Percentiles rank a stretch among this genome's conserved stretches.
Evolutionary conservation across 2,113 vertebrate genomes (phyloP).

Genomic region (Lophotis ruficrista): DNA sequence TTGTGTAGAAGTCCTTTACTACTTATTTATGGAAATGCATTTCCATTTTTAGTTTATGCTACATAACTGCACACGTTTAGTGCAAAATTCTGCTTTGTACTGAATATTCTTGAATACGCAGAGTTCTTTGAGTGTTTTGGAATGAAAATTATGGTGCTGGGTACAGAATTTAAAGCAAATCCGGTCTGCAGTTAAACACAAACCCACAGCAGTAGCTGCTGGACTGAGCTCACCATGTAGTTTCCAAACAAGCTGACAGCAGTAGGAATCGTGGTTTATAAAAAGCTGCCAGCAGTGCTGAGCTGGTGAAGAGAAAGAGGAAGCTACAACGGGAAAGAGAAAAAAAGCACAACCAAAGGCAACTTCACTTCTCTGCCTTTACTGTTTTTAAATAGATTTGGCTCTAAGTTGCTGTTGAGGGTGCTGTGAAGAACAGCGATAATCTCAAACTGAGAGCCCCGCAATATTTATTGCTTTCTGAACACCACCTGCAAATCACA

Average conservation of each 20-base stretch:
- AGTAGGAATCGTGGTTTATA: slow-evolving; percentile 75
- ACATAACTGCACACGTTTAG: background rate
- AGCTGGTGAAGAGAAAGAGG: slow-evolving; percentile 76
- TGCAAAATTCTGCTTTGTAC: background rate
- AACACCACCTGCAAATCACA: background rate
- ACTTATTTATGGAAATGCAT: background rate
- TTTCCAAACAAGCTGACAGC: slow-evolving; percentile 71
- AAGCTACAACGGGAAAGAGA: slow-evolving; percentile 64
- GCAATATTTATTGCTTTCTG: background rate
- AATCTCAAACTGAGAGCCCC: background rate
- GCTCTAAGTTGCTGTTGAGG: slow-evolving; percentile 4
- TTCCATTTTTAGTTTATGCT: background rate
- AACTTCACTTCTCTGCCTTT: slow-evolving; percentile 64
- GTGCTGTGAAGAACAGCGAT: background rate
- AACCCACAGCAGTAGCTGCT: slow-evolving; percentile 20
- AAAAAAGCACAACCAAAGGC: slow-evolving; percentile 61
- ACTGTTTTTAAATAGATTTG: slow-evolving; percentile 68
- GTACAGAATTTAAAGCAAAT: slow-evolving; percentile 17
- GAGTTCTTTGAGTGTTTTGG: background rate
- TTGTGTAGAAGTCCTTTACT: background rate
- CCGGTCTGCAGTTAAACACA: background rate
- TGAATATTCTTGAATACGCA: background rate
- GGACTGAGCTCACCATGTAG: slow-evolving; percentile 49
- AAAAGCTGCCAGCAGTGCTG: slow-evolving; percentile 74
- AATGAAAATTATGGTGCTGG: background rate